phyloP scores from a whole-genome alignment of 2,888 invertebrate genomes.

The Latheticus oryzae region DNA sequence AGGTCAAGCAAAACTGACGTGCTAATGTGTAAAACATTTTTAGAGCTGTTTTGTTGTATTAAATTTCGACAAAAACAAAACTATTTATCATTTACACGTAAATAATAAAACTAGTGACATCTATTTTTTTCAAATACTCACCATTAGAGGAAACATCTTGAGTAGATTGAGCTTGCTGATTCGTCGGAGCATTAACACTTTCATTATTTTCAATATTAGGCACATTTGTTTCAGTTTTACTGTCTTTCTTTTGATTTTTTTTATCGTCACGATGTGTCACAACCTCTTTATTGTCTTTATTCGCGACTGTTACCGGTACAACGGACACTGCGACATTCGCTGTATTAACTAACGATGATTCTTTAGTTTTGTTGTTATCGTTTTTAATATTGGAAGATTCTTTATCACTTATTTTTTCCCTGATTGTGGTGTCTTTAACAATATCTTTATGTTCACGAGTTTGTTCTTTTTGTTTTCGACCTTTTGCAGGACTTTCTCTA shows the following conservation, averaged over 20 bases:
- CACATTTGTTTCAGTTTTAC: constrained; percentile 45
- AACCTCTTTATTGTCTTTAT: constrained; percentile 44
- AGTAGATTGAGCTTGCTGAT: constrained; percentile 36
- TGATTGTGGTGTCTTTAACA: constrained; percentile 43
- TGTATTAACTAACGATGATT: constrained; percentile 36
- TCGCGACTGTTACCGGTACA: constrained; percentile 33
- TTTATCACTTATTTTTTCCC: constrained; percentile 46
- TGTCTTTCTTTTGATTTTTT: constrained; percentile 46
- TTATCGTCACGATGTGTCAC: constrained; percentile 39
- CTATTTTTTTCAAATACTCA: too few species aligned
- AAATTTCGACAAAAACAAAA: too few species aligned
- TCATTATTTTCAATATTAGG: constrained; percentile 43
- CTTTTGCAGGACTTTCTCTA: constrained; percentile 63
- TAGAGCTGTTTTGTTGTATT: too few species aligned
- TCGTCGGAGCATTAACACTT: constrained; percentile 23
- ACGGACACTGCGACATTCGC: constrained; percentile 33
- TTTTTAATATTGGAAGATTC: constrained; percentile 50
- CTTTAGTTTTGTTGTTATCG: constrained; percentile 39
- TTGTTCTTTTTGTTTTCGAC: constrained; percentile 55
- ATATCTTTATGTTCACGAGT: constrained; percentile 22
- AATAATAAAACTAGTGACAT: too few species aligned
- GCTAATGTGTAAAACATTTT: too few species aligned
- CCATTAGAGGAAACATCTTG: constrained; percentile 40
- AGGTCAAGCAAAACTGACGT: too few species aligned
- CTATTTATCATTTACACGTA: too few species aligned